Percentiles rank a stretch among this genome's conserved stretches.
Evolutionary conservation across 2,113 vertebrate species (phyloP).

Genomic region (Cynoglossus semilaevis): DNA sequence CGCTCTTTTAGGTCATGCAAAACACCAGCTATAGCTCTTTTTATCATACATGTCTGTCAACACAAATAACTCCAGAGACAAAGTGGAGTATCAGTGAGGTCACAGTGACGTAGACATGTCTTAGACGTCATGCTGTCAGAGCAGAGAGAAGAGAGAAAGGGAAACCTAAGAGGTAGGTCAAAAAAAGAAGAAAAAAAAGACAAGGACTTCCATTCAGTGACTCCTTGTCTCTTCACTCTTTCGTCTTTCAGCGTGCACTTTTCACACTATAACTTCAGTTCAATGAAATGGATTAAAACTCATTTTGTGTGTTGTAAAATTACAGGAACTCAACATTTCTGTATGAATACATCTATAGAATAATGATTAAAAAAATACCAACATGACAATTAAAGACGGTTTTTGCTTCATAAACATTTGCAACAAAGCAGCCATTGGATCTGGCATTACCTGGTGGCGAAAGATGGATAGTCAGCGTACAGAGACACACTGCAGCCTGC

Average conservation of each 20-base stretch:
- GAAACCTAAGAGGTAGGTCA: constrained; percentile 25
- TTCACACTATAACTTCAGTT: constrained; percentile 31
- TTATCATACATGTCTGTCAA: constrained; percentile 2
- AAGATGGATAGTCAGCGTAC: constrained; percentile 47
- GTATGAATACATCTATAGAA: background rate
- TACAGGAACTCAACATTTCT: background rate
- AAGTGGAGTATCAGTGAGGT: constrained; percentile 63
- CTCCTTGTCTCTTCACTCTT: constrained; percentile 20
- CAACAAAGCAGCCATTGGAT: constrained; percentile 45
- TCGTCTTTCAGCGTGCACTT: constrained; percentile 66
- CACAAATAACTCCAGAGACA: background rate
- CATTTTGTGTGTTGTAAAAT: constrained; percentile 1
- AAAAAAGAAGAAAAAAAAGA: constrained; percentile 30
- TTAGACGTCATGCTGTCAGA: constrained; percentile 67
- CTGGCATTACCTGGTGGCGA: constrained; percentile 67
- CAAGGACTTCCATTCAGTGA: constrained; percentile 68
- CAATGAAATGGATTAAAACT: background rate
- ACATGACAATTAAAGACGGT: constrained; percentile 8
- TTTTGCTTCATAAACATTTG: constrained; percentile 7
- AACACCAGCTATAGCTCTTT: constrained; percentile 1
- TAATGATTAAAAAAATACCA: background rate
- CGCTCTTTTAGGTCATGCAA: constrained; percentile 4
- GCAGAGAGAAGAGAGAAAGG: constrained; percentile 6
- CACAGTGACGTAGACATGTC: constrained; percentile 49
- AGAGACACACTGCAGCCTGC: constrained; percentile 32